phyloP scores from a whole-genome alignment of 2,113 vertebrate genomes.

The Pterophyllum scalare region DNA sequence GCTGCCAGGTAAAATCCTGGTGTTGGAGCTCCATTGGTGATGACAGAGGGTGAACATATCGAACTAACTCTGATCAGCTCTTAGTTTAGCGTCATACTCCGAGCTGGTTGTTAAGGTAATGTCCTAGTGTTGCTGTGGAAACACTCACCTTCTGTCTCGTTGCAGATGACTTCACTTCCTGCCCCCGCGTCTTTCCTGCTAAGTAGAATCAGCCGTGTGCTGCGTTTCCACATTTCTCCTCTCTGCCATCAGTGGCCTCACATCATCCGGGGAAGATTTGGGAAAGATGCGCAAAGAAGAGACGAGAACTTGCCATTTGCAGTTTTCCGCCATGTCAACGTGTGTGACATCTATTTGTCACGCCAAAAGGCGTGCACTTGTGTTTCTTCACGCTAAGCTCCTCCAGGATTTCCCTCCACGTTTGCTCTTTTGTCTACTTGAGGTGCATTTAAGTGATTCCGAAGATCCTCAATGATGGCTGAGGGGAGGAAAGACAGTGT shows the following conservation, averaged over 20 bases:
- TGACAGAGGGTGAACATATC: too few relatives aligned
- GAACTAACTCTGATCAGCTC: neutral
- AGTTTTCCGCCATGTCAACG: neutral
- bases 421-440: neutral
- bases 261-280: neutral
- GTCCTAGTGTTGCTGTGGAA: too few relatives aligned
- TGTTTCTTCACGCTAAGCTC: neutral
- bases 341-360: neutral
- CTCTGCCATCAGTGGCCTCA: neutral
- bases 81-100: neutral
- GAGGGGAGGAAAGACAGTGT: neutral
- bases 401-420: accelerated
- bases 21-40: neutral
- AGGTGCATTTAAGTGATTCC: neutral
- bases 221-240: neutral
- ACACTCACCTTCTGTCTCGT: neutral
- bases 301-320: neutral
- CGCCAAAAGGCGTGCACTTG: neutral
- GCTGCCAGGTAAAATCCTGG: neutral
- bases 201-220: neutral
- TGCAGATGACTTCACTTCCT: neutral
- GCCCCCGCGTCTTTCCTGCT: neutral
- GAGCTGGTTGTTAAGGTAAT: neutral
- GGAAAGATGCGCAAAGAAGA: neutral
- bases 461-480: neutral